A percentile compares a stretch with the other conserved stretches of the same genome.
phyloP scores from a whole-genome alignment of 2,113 vertebrate species.

The Syngnathus typhle region DNA sequence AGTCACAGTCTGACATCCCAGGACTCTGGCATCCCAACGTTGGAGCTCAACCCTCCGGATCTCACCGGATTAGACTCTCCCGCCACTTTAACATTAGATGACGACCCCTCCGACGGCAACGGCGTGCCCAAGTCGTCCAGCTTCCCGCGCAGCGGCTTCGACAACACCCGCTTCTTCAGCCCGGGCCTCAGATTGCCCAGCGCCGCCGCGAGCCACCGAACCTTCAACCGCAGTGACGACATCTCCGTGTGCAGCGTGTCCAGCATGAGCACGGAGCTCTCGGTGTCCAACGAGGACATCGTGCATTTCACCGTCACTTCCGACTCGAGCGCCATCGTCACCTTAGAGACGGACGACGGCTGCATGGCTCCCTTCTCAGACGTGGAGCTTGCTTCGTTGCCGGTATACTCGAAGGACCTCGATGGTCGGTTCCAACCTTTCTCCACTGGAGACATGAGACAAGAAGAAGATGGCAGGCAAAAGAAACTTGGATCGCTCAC shows the following conservation, averaged over 20 bases:
- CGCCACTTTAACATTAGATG: constrained; percentile 58
- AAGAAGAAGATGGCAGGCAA: constrained; percentile 61
- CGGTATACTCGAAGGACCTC: constrained; percentile 37
- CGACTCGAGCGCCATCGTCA: constrained; percentile 88
- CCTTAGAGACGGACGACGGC: constrained; percentile 76
- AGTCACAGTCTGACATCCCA: constrained; percentile 78
- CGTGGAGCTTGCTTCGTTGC: constrained; percentile 70
- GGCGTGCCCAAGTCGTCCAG: constrained; percentile 78
- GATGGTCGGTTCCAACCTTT: constrained; percentile 38
- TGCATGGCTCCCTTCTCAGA: constrained; percentile 66
- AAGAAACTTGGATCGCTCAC: constrained; percentile 76
- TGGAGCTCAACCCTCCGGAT: constrained; percentile 85
- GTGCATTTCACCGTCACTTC: constrained; percentile 84
- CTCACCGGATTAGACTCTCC: constrained; percentile 57
- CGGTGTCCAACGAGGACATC: constrained; percentile 85
- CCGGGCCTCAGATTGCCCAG: constrained; percentile 47
- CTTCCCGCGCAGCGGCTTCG: constrained; percentile 78
- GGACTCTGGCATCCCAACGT: constrained; percentile 89
- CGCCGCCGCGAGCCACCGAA: constrained; percentile 7
- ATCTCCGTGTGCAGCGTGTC: constrained; percentile 84
- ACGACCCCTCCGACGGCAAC: constrained; percentile 47
- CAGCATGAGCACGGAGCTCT: constrained; percentile 89
- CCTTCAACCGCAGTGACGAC: constrained; percentile 78
- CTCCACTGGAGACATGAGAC: constrained; percentile 7
- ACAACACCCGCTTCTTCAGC: constrained; percentile 74